Conservation (phyloP, 1,140 invertebrate species). For the Drosophila watanabei region DNA sequence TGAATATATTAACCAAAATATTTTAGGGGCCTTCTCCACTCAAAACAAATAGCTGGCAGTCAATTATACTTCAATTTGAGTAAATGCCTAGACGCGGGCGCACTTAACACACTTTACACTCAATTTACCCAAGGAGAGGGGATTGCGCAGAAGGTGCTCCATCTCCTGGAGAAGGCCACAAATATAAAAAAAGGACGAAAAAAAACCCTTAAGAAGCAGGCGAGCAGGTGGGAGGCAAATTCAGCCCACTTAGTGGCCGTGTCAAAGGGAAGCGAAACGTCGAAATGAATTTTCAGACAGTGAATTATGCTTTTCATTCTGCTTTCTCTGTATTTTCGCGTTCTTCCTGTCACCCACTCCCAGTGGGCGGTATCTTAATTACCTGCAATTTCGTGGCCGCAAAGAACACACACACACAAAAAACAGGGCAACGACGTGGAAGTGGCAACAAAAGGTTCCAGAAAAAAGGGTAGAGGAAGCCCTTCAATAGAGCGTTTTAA, state of each 20-base stretch:
- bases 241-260: conserved; percentile 17
- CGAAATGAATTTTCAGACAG: conserved; percentile 72
- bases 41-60: conserved; percentile 26
- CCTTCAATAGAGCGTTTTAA: conserved; percentile 76
- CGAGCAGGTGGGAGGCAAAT: background rate
- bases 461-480: conserved; percentile 49
- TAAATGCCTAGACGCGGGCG: conserved; percentile 39
- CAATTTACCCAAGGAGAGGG: conserved; percentile 30
- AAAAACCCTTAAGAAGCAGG: conserved; percentile 13
- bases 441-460: conserved; percentile 30
- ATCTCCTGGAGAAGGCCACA: background rate
- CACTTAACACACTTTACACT: conserved; percentile 52
- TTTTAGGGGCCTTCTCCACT: conserved; percentile 17
- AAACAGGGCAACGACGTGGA: conserved; percentile 6
- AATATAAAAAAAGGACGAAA: conserved; percentile 3
- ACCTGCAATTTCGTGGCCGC: conserved; percentile 78
- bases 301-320: conserved; percentile 63
- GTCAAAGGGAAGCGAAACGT: conserved; percentile 56
- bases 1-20: conserved; percentile 2
- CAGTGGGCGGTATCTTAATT: conserved; percentile 64
- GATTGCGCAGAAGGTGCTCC: conserved; percentile 25
- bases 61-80: conserved; percentile 37
- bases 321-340: background rate
- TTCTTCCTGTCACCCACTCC: background rate
- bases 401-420: conserved; percentile 45